These are phyloP conservation scores for Eulemur rubriventer DNA, from an alignment of 2,797 vertebrate genomes.

Conservation along the genomic window DNA sequence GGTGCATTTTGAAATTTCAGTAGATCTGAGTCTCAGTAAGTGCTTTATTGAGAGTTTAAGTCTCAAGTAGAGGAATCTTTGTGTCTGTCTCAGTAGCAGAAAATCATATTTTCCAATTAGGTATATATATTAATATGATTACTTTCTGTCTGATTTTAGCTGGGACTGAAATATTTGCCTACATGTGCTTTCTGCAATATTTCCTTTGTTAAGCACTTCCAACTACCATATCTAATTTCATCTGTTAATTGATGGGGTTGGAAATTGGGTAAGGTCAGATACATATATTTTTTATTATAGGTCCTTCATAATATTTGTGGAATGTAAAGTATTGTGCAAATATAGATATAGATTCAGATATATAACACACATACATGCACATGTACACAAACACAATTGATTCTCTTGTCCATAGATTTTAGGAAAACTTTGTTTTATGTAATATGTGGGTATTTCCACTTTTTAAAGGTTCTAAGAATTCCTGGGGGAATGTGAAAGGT, in stretches of 20 bases:
- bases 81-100: not conserved
- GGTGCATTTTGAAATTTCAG: conserved; percentile 23
- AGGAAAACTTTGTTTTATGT: not conserved
- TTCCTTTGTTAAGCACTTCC: not conserved
- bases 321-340: not conserved
- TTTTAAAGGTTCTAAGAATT: not conserved
- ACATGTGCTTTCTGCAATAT: not conserved
- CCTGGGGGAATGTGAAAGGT: not conserved
- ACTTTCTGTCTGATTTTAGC: not conserved
- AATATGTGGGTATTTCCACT: not conserved
- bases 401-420: not conserved
- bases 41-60: not conserved
- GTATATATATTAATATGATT: not conserved
- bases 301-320: not conserved
- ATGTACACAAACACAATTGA: not conserved
- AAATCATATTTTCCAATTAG: not conserved
- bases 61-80: not conserved
- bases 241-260: not conserved
- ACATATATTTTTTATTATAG: not conserved
- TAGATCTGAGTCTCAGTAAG: not conserved
- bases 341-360: not conserved
- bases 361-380: not conserved
- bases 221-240: not conserved
- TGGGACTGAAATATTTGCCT: not conserved
- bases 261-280: not conserved